A percentile compares a stretch with the other conserved stretches of the same genome.
These are phyloP conservation scores for Pseudomyrmex pallidus DNA, from an alignment of 1,140 invertebrate species.

Conservation along the genomic window DNA sequence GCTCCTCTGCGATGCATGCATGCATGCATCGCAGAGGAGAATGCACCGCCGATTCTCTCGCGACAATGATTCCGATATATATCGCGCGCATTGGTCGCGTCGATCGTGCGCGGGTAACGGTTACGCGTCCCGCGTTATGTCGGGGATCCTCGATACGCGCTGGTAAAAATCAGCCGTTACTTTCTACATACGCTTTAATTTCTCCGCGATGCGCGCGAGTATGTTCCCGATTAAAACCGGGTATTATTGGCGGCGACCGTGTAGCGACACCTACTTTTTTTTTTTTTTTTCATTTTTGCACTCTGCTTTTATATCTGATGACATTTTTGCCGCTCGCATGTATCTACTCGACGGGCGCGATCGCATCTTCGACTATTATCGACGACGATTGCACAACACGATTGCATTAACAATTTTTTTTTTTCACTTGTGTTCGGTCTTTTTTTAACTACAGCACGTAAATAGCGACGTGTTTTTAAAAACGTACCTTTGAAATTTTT, in stretches of 20 bases:
- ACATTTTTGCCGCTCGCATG: background rate
- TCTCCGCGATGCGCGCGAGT: background rate
- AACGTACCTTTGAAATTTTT: no score
- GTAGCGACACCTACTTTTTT: background rate
- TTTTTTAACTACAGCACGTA: no score
- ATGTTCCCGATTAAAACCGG: slow-evolving; percentile 8
- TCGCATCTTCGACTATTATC: background rate
- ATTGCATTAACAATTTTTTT: background rate
- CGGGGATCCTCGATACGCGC: slow-evolving; percentile 2
- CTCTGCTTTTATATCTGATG: slow-evolving; percentile 27
- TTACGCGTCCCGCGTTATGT: slow-evolving; percentile 18
- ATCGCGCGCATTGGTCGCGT: slow-evolving; percentile 6
- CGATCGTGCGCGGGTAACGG: slow-evolving; percentile 34
- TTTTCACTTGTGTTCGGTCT: no score
- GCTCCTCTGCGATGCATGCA: background rate
- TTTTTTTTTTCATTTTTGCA: background rate
- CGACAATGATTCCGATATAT: slow-evolving; percentile 28
- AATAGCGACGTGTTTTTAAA: no score
- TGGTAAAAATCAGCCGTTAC: slow-evolving; percentile 48
- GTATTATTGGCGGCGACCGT: slow-evolving; percentile 20
- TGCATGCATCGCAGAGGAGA: slow-evolving; percentile 9
- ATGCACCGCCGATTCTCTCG: background rate
- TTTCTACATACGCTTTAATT: slow-evolving; percentile 28
- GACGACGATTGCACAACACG: background rate
- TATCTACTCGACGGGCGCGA: background rate